phyloP scores from a whole-genome alignment of 1,140 invertebrate genomes.

The Parasteatoda tepidariorum region DNA sequence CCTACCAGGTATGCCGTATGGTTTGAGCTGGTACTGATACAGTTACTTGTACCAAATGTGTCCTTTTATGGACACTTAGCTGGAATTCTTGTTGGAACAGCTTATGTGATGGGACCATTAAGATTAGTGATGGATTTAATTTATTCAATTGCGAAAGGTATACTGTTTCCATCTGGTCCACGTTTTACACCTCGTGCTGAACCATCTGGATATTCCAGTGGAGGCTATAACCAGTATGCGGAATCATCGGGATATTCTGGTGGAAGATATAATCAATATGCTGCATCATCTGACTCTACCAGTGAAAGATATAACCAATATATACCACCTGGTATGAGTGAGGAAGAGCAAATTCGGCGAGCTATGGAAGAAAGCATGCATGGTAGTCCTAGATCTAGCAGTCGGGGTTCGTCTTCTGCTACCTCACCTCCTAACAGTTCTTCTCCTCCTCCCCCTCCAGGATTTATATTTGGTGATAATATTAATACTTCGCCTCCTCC shows the following conservation, averaged over 20 bases:
- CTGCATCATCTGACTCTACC: no score
- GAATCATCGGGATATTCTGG: not conserved
- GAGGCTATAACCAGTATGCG: not conserved
- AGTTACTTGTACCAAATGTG: slow-evolving; percentile 75
- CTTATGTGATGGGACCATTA: slow-evolving; percentile 75
- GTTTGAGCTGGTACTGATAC: slow-evolving; percentile 78
- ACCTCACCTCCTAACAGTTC: not conserved
- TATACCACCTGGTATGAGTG: slow-evolving; percentile 46
- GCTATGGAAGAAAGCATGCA: slow-evolving; percentile 42
- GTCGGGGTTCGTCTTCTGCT: not conserved
- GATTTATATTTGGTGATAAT: slow-evolving; percentile 34
- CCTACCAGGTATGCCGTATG: slow-evolving; percentile 75
- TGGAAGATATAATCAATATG: not conserved
- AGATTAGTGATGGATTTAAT: slow-evolving; percentile 71
- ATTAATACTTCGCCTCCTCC: not conserved
- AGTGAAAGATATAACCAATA: not conserved
- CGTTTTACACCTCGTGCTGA: slow-evolving; percentile 22
- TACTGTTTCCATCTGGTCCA: not conserved
- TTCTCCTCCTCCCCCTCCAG: slow-evolving; percentile 11
- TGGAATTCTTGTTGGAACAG: slow-evolving; percentile 77
- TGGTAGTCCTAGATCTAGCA: not conserved
- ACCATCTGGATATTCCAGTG: slow-evolving; percentile 17
- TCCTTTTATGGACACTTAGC: slow-evolving; percentile 77
- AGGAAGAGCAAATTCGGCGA: slow-evolving; percentile 32
- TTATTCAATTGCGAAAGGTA: slow-evolving; percentile 7